phyloP scores from a whole-genome alignment of 2,113 vertebrate genomes.

The Cinclus mexicanus region DNA sequence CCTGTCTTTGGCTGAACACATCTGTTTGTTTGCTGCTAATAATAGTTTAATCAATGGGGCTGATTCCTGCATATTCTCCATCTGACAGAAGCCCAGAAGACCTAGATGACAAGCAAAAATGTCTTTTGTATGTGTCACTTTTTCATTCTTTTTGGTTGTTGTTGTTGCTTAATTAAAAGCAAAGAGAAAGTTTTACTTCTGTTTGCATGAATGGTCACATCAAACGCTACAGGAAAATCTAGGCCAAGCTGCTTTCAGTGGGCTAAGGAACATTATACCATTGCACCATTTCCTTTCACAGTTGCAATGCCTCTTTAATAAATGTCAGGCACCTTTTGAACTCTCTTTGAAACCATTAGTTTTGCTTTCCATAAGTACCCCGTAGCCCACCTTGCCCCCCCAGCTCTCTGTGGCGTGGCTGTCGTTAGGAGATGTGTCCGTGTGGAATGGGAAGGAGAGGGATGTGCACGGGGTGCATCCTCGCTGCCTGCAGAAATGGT shows the following conservation, averaged over 20 bases:
- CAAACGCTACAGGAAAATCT: conserved; percentile 52
- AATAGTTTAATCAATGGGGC: conserved; percentile 50
- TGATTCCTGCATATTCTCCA: background rate
- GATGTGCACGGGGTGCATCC: conserved; percentile 42
- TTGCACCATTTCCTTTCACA: background rate
- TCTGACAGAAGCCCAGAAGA: background rate
- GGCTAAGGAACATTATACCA: conserved; percentile 31
- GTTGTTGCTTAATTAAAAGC: conserved; percentile 31
- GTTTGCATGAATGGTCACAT: conserved; percentile 64
- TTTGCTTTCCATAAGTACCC: background rate
- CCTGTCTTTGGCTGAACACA: background rate
- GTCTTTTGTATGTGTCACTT: background rate
- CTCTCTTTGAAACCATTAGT: background rate
- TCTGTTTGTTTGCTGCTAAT: conserved; percentile 30
- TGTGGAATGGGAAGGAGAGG: conserved; percentile 62
- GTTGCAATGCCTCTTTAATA: background rate
- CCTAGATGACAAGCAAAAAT: background rate
- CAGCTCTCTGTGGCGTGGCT: background rate
- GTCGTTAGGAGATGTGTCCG: background rate
- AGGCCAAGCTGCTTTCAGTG: conserved; percentile 61
- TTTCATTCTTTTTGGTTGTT: background rate
- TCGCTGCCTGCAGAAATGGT: conserved; percentile 62
- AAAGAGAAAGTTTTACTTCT: conserved; percentile 49
- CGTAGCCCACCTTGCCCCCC: background rate
- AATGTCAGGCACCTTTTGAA: background rate